These are phyloP conservation scores for Oxytorus armatus DNA, from an alignment of 2,888 invertebrate species.

Conservation along the genomic window DNA sequence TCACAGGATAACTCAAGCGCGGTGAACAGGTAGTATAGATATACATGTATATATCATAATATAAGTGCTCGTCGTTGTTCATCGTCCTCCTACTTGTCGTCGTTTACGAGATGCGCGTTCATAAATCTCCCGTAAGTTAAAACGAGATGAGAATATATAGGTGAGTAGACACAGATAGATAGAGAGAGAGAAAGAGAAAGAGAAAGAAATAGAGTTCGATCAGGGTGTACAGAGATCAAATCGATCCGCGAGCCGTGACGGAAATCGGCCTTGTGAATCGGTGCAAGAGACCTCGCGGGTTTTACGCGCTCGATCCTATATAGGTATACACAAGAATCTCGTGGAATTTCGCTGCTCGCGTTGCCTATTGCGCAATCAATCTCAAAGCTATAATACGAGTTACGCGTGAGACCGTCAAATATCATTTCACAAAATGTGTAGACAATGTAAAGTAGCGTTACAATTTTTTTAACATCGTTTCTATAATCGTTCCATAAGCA, in stretches of 20 bases:
- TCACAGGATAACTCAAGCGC: constrained; percentile 36
- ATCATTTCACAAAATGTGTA: neutral
- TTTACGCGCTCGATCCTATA: constrained; percentile 42
- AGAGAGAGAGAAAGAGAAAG: constrained; percentile 5
- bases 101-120: constrained; percentile 36
- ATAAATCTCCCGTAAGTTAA: constrained; percentile 45
- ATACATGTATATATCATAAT: constrained; percentile 3
- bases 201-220: constrained; percentile 17
- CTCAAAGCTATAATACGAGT: neutral
- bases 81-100: constrained; percentile 48
- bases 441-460: too few relatives aligned
- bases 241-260: constrained; percentile 70
- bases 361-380: constrained; percentile 9
- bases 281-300: constrained; percentile 60
- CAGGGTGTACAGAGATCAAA: constrained; percentile 68
- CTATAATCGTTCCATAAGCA: too few relatives aligned
- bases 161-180: constrained; percentile 8
- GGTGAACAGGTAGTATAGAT: constrained; percentile 35
- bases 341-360: constrained; percentile 15
- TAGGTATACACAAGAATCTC: constrained; percentile 31
- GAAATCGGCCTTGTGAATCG: constrained; percentile 71
- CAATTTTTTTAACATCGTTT: too few relatives aligned
- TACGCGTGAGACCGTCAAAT: neutral
- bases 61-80: constrained; percentile 14
- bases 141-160: constrained; percentile 12